Percentiles rank a stretch among this genome's conserved stretches.
Conservation (phyloP, 2,797 vertebrate species). For the Natrix natrix region DNA sequence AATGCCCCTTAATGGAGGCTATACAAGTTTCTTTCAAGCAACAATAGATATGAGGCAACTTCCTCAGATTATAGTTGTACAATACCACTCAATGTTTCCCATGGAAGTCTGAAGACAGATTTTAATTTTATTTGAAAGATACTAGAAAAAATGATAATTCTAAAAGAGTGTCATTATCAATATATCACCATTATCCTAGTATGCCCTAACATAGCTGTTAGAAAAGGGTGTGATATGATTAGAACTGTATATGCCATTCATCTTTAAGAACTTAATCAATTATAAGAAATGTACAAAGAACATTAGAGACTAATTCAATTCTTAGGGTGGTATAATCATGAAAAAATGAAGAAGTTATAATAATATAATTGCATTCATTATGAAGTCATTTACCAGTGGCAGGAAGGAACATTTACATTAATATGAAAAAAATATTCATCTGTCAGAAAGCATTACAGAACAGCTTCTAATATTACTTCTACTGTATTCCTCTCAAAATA, state of each 20-base stretch:
- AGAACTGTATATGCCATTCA: not conserved
- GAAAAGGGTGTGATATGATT: not conserved
- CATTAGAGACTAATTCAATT: slow-evolving; percentile 21
- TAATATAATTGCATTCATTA: slow-evolving; percentile 24
- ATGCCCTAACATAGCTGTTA: not conserved
- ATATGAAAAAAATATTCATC: slow-evolving; percentile 1
- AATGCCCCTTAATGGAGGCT: not conserved
- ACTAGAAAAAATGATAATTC: not conserved
- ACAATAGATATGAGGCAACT: not conserved
- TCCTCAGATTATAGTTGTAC: not conserved
- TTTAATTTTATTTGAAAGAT: not conserved
- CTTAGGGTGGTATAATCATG: not conserved
- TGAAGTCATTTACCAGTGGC: slow-evolving; percentile 6
- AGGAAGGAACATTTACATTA: slow-evolving; percentile 21
- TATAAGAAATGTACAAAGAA: not conserved
- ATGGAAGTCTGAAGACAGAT: not conserved
- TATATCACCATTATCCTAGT: not conserved
- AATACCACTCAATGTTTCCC: not conserved
- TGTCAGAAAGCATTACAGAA: not conserved
- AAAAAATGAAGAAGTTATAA: not conserved
- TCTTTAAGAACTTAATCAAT: not conserved
- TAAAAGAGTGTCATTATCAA: not conserved
- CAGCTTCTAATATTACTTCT: not conserved
- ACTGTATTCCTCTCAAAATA: not conserved
- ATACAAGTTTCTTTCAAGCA: not conserved